Evolutionary conservation across 2,888 invertebrate species (phyloP).

Genomic region (Azorinus chamasolen): DNA sequence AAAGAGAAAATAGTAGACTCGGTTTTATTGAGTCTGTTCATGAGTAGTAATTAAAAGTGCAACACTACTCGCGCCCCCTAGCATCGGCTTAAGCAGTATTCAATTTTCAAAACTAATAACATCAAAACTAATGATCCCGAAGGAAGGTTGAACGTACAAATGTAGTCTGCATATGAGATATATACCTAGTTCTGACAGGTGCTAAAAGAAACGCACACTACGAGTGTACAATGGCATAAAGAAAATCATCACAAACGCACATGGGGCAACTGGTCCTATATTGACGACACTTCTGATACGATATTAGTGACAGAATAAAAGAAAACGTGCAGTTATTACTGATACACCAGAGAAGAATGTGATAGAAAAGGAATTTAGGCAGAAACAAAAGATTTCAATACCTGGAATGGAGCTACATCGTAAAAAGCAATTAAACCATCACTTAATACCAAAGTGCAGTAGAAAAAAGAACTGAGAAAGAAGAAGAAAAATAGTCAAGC

Average conservation of each 20-base stretch:
- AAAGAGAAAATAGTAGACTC: no score
- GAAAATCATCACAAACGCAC: slow-evolving; percentile 17
- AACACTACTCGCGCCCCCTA: no score
- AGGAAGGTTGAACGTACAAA: no score
- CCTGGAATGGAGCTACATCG: slow-evolving; percentile 1
- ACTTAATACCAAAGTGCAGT: slow-evolving; percentile 5
- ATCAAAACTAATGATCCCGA: no score
- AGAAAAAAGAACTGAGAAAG: slow-evolving; percentile 29
- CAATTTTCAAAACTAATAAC: no score
- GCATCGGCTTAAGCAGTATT: no score
- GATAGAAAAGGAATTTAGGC: slow-evolving; percentile 27
- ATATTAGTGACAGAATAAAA: slow-evolving; percentile 41
- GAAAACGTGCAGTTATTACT: slow-evolving; percentile 43
- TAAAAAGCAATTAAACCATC: slow-evolving; percentile 19
- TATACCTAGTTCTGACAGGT: slow-evolving; percentile 48
- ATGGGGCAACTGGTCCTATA: not conserved
- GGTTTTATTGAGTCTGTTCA: no score
- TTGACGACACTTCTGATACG: slow-evolving; percentile 14
- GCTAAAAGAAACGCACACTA: slow-evolving; percentile 27
- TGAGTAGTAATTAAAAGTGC: no score
- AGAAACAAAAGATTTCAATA: slow-evolving; percentile 16
- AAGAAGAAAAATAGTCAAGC: slow-evolving; percentile 18
- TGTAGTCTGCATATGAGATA: slow-evolving; percentile 34
- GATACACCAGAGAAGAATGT: slow-evolving; percentile 51
- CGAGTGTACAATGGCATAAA: no score